A percentile compares a stretch with the other conserved stretches of the same genome.
phyloP scores from a whole-genome alignment of 2,113 vertebrate species.

The Anarrhichthys ocellatus region DNA sequence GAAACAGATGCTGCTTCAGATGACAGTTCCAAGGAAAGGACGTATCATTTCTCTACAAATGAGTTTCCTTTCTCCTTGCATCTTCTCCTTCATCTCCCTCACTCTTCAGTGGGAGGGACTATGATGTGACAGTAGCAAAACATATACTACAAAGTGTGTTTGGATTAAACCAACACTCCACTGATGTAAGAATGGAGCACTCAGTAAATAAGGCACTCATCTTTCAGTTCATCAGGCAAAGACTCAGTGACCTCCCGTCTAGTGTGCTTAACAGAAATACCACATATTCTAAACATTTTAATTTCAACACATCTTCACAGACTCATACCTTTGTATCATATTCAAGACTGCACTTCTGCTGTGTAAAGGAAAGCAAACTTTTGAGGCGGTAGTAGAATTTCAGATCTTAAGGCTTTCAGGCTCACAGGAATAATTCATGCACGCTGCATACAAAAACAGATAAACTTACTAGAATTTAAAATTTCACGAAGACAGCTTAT shows the following conservation, averaged over 20 bases:
- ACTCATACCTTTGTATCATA: neutral
- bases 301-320: neutral
- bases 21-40: neutral
- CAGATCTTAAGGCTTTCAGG: neutral
- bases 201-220: neutral
- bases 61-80: neutral
- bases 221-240: neutral
- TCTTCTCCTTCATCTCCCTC: neutral
- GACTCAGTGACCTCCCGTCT: neutral
- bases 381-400: neutral
- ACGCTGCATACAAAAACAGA: neutral
- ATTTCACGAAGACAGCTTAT: neutral
- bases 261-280: neutral
- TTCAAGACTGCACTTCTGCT: neutral
- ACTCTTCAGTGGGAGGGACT: neutral
- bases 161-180: neutral
- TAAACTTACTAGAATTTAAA: neutral
- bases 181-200: neutral
- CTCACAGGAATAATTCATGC: neutral
- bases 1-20: slow-evolving; percentile 1
- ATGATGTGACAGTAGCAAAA: neutral
- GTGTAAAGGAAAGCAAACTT: neutral
- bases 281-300: neutral
- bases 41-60: neutral
- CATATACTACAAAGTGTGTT: neutral